Evolutionary conservation across 2,113 vertebrate genomes (phyloP).

Genomic region (Chaetura pelagica): DNA sequence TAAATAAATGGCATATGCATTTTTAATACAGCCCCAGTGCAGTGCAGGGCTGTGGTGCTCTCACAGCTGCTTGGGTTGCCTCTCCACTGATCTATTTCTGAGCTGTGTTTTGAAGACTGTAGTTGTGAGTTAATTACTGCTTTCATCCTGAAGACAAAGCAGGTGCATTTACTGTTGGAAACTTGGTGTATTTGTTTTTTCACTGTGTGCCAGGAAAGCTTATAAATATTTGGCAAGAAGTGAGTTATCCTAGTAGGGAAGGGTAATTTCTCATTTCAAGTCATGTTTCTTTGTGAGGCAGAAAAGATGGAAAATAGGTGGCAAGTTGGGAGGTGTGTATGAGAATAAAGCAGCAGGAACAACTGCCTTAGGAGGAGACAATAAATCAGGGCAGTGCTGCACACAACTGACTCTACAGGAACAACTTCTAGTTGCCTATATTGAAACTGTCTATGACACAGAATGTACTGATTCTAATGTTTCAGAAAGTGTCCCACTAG

Average conservation of each 20-base stretch:
- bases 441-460: background rate
- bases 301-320: background rate
- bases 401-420: background rate
- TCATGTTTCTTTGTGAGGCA: background rate
- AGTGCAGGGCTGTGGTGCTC: background rate
- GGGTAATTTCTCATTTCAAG: background rate
- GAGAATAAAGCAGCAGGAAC: background rate
- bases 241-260: background rate
- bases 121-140: background rate
- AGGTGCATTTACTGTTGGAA: background rate
- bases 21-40: background rate
- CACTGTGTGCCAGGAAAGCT: background rate
- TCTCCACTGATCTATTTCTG: background rate
- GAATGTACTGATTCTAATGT: background rate
- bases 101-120: background rate
- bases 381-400: background rate
- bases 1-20: conserved; percentile 17
- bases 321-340: background rate
- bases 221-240: background rate
- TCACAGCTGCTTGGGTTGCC: background rate
- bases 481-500: background rate
- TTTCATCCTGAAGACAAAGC: background rate
- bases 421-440: background rate
- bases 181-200: background rate
- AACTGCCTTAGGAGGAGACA: background rate